These are phyloP conservation scores for Peromyscus eremicus DNA, from an alignment of 2,797 vertebrate genomes.

Conservation along the genomic window DNA sequence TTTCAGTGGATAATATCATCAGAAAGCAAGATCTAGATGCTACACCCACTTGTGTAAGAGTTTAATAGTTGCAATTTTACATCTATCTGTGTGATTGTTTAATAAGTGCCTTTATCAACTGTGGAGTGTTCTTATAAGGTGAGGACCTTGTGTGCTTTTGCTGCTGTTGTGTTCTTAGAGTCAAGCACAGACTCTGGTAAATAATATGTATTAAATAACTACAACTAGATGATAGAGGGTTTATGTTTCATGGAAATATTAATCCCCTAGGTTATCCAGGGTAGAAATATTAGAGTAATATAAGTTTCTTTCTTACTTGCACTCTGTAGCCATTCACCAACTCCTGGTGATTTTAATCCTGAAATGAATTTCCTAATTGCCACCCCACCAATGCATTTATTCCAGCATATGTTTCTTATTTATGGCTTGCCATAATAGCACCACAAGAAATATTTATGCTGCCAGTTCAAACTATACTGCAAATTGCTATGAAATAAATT, in stretches of 20 bases:
- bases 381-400: not conserved
- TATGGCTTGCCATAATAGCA: not conserved
- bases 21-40: not conserved
- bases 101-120: constrained; percentile 32
- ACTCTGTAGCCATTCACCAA: constrained; percentile 4
- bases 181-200: not conserved
- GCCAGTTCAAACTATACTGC: not conserved
- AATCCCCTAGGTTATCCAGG: not conserved
- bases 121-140: not conserved
- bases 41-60: not conserved
- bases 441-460: not conserved
- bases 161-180: not conserved
- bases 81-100: not conserved
- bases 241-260: constrained; percentile 18
- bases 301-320: not conserved
- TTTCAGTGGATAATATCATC: constrained; percentile 19
- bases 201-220: not conserved
- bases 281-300: constrained; percentile 22
- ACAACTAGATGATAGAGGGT: not conserved
- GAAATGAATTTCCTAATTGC: constrained; percentile 2
- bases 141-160: not conserved
- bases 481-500: constrained; percentile 41
- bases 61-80: constrained; percentile 27
- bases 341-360: not conserved
- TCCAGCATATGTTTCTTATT: not conserved